Base-by-base conservation (phyloP, 1,140 invertebrate species). In the Ceratina australensis region DNA sequence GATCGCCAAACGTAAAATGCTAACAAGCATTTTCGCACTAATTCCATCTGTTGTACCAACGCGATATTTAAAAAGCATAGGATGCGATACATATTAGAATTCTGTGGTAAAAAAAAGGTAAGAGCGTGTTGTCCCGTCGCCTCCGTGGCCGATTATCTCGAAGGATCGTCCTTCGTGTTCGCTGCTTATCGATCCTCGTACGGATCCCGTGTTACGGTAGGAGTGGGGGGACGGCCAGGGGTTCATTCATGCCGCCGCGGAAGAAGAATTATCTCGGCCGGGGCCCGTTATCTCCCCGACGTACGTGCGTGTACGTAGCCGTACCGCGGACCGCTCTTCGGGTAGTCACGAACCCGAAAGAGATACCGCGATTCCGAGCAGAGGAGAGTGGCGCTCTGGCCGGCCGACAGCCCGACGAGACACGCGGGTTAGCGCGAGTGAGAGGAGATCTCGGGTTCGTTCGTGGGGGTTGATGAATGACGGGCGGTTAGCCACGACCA, bases 391-490 rank as follows among this genome's bases (percentile, higher is more conserved):
- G 49, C n/a, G 50, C 26, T 65, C 63, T 42, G 33, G 64, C 18
- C 50, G 18, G 22, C n/a, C 16, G 50, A 42, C 33, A 56, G 50
- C n/a, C n/a, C n/a, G 52, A 47, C 49, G 57, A 26, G 71, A n/a
- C 64, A 33, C 22, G 63, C 18, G n/a, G n/a, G n/a, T 2, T 5
- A 52, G 26, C 3, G 13, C 8, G 63, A 26, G 13, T 26, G 64
- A 42, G 22, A 57, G 52, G 66, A 28, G 61, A 42, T 42, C 33
- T 8, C 8, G 26, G 26, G 56, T 56, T 20, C 24, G 54, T 47
- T 73, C 82, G 82, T 81, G 79, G 77, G 84, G 86, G 83, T 89
- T 91, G 91, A 91, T 91, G 87, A 90, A 91, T 91, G 89, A 91
- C 87, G 87, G 86, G 87, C 89, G 89, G 89, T 88, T 86, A 87